Evolutionary conservation across 2,888 invertebrate species (phyloP), one percentile per base, ranked within the genome.

Genomic region (Stenodema calcarata): DNA sequence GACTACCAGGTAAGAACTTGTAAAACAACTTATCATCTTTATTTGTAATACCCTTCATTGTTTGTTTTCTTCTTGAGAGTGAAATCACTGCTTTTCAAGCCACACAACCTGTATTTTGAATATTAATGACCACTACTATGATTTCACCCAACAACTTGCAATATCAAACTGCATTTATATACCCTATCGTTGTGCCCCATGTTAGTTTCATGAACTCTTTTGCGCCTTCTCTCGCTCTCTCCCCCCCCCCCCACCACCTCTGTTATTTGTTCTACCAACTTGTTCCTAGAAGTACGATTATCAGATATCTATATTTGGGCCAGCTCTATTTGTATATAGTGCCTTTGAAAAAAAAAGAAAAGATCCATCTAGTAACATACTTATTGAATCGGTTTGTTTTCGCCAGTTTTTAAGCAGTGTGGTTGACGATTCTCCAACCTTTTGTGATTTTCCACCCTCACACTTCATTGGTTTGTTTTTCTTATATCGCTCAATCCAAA

Each of bases 1-100:
- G 99, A 98, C 92, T 98, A 98, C 92, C 98, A 98, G 94, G 96
- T 95, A 91, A 91, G 88, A 86, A 73, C 62, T 16, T 73, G 81
- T n/a, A 86, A 86, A 73, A 80, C 75, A n/a, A 87, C 88, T 47
- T 89, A 89, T 81, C 89, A 89, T 84, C 87, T 89, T 82, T 89
- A 88, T 84, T 86, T 89, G 35, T 89, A 89, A 88, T 73, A 18
- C 35, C 41, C 41, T 9, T 35, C 12, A 6, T 62, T 9, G 11
- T 62, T 62, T 62, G 23, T 11, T 62, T 23, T 62, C 1, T 62
- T 62, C 23, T 23, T 7, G 62, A 23, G 47, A 18, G 62, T 62
- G 27, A 62, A 62, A 62, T 62, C 62, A 18, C 7, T 62, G 62
- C 23, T 62, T 35, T 62, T 62, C 18, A 27, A 23, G 9, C 62